A percentile compares a stretch with the other conserved stretches of the same genome.
Conservation (phyloP, 2,888 invertebrate species). For the Drosophila niveifrons region DNA sequence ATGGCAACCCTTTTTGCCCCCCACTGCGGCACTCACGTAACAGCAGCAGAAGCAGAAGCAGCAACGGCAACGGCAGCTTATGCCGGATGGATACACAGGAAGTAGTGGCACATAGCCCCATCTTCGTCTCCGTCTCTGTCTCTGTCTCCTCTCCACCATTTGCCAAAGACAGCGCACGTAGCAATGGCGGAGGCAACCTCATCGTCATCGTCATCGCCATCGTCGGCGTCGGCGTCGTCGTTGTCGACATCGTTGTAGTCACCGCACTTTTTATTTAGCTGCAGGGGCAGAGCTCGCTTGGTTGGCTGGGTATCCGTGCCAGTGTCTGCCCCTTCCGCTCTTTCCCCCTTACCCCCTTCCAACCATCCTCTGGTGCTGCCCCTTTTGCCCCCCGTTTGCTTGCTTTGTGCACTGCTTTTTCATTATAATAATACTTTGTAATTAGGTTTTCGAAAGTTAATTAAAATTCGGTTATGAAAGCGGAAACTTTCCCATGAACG, state of each 20-base stretch:
- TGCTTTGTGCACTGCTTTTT: conserved; percentile 82
- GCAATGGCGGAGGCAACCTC: conserved; percentile 58
- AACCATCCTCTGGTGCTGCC: neutral
- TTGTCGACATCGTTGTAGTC: conserved; percentile 46
- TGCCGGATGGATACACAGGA: conserved; percentile 80
- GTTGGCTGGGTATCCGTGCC: conserved; percentile 40
- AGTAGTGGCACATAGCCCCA: conserved; percentile 56
- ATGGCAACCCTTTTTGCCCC: conserved; percentile 70
- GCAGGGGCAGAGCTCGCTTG: conserved; percentile 65
- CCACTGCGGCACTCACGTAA: conserved; percentile 32
- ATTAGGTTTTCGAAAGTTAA: conserved; percentile 86
- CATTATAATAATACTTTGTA: conserved; percentile 85
- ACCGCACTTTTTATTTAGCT: conserved; percentile 68
- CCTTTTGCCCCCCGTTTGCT: conserved; percentile 38
- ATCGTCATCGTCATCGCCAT: conserved; percentile 26
- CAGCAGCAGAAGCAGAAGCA: conserved; percentile 21
- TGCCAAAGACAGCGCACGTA: conserved; percentile 69
- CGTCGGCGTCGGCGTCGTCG: conserved; percentile 26
- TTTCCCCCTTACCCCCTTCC: neutral
- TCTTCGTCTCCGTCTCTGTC: conserved; percentile 6
- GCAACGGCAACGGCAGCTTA: conserved; percentile 55
- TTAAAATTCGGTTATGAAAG: conserved; percentile 85
- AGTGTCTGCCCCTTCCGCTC: conserved; percentile 7
- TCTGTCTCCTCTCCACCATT: conserved; percentile 10
- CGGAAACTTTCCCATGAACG: conserved; percentile 84